Conservation (phyloP, 64 coral and sea anemone genomes). For the Cladopsammia gracilis region DNA sequence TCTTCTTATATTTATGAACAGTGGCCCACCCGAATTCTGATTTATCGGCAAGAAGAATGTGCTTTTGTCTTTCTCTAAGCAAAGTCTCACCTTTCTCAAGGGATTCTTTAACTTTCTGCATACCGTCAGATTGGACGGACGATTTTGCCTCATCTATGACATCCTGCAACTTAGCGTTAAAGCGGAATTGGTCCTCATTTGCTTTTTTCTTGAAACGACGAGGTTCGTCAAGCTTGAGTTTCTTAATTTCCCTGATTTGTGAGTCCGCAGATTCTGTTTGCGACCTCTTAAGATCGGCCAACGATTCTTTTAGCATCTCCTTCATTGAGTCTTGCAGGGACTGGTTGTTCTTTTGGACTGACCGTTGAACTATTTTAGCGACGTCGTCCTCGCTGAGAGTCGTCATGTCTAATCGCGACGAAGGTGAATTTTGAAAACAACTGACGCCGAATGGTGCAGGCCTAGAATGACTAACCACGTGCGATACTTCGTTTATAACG, state of each 20-base stretch:
- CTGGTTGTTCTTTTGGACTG: constrained; percentile 24
- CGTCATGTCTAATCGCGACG: too few relatives aligned
- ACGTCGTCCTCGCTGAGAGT: not conserved
- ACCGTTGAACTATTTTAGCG: not conserved
- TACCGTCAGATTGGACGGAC: not conserved
- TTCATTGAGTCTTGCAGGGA: constrained; percentile 30
- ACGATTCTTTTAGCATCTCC: constrained; percentile 9
- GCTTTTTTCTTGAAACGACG: not conserved
- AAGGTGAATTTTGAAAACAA: too few relatives aligned
- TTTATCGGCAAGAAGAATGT: constrained; percentile 64
- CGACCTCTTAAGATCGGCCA: constrained; percentile 7
- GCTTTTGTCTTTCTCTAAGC: not conserved
- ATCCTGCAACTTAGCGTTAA: constrained; percentile 28
- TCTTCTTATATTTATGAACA: constrained; percentile 53
- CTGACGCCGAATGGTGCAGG: too few relatives aligned
- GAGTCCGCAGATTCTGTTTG: constrained; percentile 7
- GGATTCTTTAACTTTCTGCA: not conserved
- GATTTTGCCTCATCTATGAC: not conserved
- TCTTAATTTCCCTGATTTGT: not conserved
- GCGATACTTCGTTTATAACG: too few relatives aligned
- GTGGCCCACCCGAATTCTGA: constrained; percentile 16
- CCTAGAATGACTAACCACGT: too few relatives aligned
- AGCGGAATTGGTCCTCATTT: not conserved
- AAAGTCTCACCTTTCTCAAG: constrained; percentile 25
- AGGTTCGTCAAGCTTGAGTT: not conserved